phyloP scores from a whole-genome alignment of 2,113 vertebrate species.

The Tringa solitaria region DNA sequence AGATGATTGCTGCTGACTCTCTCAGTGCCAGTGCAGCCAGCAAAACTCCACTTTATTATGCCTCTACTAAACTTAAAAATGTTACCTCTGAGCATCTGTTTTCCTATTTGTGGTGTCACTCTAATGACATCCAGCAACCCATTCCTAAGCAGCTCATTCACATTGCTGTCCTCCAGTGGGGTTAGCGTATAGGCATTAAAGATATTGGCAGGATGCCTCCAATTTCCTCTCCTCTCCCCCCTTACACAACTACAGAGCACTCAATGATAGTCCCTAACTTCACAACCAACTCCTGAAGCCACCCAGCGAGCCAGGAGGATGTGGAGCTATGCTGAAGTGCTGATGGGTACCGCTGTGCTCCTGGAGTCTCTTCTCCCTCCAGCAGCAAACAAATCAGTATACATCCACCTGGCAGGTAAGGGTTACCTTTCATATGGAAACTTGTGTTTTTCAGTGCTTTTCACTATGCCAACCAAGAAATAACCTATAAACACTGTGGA shows the following conservation, averaged over 20 bases:
- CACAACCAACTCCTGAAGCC: neutral
- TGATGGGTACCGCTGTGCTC: neutral
- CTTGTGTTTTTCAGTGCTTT: neutral
- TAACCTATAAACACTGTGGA: neutral
- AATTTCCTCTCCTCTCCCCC: neutral
- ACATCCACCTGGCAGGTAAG: neutral
- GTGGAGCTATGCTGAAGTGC: neutral
- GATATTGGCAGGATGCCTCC: neutral
- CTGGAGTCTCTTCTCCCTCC: neutral
- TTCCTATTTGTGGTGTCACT: neutral
- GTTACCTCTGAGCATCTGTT: neutral
- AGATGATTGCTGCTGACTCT: conserved; percentile 47
- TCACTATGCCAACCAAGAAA: neutral
- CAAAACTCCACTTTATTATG: neutral
- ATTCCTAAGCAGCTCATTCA: neutral
- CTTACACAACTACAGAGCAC: neutral
- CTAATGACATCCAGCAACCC: neutral
- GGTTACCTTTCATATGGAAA: neutral
- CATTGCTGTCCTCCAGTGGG: neutral
- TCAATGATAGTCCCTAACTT: neutral
- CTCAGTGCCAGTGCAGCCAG: neutral
- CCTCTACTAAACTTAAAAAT: neutral
- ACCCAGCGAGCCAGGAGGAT: neutral
- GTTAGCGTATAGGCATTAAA: neutral
- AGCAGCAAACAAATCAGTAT: neutral